Conservation (phyloP, 2,113 vertebrate genomes). For the Amblyornis subalaris region DNA sequence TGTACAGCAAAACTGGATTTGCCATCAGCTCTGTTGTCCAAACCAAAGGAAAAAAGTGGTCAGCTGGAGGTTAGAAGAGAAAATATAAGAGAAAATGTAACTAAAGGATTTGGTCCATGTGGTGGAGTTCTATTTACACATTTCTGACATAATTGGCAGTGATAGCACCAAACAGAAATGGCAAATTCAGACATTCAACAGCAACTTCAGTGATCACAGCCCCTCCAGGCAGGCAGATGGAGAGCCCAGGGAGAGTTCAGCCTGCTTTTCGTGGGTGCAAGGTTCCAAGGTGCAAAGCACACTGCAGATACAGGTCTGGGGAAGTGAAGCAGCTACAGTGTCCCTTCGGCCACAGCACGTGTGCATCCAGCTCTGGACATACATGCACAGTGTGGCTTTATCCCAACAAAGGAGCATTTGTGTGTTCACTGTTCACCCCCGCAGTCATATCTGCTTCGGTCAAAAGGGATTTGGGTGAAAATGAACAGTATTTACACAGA, state of each 20-base stretch:
- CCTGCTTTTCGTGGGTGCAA: not conserved
- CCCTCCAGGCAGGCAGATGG: not conserved
- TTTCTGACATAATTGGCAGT: not conserved
- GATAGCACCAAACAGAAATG: not conserved
- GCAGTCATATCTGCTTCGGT: rapidly evolving
- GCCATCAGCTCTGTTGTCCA: not conserved
- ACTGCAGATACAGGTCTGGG: not conserved
- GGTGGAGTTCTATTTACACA: not conserved
- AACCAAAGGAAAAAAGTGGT: not conserved
- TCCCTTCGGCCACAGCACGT: rapidly evolving
- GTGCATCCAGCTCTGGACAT: not conserved
- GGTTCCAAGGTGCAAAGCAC: not conserved
- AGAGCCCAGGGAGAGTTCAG: not conserved
- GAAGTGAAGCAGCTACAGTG: not conserved
- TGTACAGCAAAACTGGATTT: not conserved
- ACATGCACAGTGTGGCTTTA: not conserved
- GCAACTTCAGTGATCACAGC: not conserved
- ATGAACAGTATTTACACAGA: not conserved
- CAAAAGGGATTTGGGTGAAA: not conserved
- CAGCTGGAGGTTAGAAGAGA: not conserved
- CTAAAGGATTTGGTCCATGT: not conserved
- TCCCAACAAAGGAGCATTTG: constrained; percentile 28
- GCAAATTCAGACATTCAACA: not conserved
- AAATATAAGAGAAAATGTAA: not conserved
- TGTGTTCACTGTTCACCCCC: not conserved